Base-by-base conservation (phyloP, 2,113 vertebrate genomes). In the Malurus cyaneus region DNA sequence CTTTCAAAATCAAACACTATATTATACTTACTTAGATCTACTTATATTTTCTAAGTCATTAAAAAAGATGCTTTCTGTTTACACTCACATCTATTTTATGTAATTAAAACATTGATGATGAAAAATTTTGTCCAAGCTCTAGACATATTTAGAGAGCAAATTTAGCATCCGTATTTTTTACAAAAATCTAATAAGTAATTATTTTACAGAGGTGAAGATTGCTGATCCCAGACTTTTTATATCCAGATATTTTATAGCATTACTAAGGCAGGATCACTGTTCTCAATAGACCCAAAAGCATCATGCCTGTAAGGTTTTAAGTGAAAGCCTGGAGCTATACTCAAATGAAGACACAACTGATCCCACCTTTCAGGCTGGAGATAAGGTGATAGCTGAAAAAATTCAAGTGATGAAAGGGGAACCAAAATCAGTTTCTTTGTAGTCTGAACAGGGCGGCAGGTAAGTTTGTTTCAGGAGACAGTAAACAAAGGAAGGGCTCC, bases 351-450 rank as follows among this genome's bases (percentile, higher is more conserved):
- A 66, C 34, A 71, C 41, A 89, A 49, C 3, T 59, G 54, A 88
- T n/a, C 25, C 71, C 67, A 49, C 67, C 39, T 78, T 95, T 87
- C 85, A 93, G 67, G 31, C 29, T 88, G 50, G 39, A 95, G 95
- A 93, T 80, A 86, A 94, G 52, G 47, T 54, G 74, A n/a, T 44
- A 59, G 61, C 4, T 89, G 47, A 86, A 83, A 92, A 95, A 88
- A 87, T 34, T 42, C n/a, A 89, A 72, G 59, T 47, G 71, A 93
- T 92, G 67, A 96, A 95, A 91, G 80, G 19, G 44, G 73, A 94
- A 83, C 0, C 14, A 92, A 96, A 93, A 94, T 36, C 39, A 91
- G 44, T 74, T 94, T 88, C 84, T 96, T 91, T 90, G 79, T 88
- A 60, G 79, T 70, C 57, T 86, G 85, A 93, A 77, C 16, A 52